Evolutionary conservation across 53 echinoderm and acorn worm genomes (phyloP), one percentile per base, ranked within the genome.

Genomic region (Arbacia lixula): DNA sequence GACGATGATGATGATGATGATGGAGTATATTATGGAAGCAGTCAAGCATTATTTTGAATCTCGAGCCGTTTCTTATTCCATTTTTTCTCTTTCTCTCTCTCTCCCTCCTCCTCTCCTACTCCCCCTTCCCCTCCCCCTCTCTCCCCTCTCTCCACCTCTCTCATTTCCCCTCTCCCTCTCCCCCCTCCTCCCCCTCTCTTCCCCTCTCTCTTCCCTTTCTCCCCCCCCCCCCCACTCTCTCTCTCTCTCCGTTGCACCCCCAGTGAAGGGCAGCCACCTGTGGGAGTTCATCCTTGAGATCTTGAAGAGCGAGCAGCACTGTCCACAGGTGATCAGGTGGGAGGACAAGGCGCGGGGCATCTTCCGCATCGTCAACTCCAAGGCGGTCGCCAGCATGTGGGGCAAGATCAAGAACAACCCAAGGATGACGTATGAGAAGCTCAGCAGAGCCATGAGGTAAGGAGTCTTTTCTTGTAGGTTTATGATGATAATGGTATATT

Each of bases 361-460:
- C 24, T 99, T 99, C 87, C 73, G 99, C 17, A 92, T 99, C 53
- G 99, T 99, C 12, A 94, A 99, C 85, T 99, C 99, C 6, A 95
- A 99, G 75, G 89, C 89, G 3, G 99, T 99, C 26, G 99, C 99
- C 36, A 86, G 43, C n/a, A 78, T 92, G 89, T 99, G 99, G 99
- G 99, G 99, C 25, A 74, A 83, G 6, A 99, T 95, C 85, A 99
- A 99, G 64, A 99, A 99, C 60, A 99, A 99, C 53, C 99, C 99
- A 0, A 65, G 90, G 36, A 99, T 99, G 99, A 99, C 94, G 19
- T 99, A 99, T 42, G 99, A 99, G 60, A 99, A 99, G 43, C 91
- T 99, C 36, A 99, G 99, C 74, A 83, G 99, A 34, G 99, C 99
- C 5, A 99, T 99, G 99, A 99, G 99, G 99, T 96, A 68, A 82